Conservation (phyloP, 1,140 invertebrate genomes). For the Berghia stephanieae region DNA sequence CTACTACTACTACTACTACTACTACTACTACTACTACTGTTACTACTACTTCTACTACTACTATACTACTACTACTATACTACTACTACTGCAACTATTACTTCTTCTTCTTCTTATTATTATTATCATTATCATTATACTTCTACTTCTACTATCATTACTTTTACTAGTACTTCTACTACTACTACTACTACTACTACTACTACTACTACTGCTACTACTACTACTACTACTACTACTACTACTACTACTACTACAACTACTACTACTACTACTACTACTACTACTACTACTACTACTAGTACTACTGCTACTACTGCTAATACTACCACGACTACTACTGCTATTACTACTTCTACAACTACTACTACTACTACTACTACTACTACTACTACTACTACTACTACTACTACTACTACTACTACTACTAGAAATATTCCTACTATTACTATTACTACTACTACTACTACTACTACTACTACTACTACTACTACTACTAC, state of each 20-base stretch:
- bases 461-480: constrained; percentile 15
- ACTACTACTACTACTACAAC: too few species aligned
- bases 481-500: constrained; percentile 31
- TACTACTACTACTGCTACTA: not conserved
- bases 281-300: constrained; percentile 15
- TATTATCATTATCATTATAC: too few species aligned
- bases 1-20: not conserved
- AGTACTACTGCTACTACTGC: too few species aligned
- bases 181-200: not conserved
- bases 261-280: too few species aligned
- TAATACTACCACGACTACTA: too few species aligned
- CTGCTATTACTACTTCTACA: too few species aligned
- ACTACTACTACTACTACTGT: not conserved
- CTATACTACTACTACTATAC: too few species aligned
- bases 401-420: constrained; percentile 28
- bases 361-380: constrained; percentile 22
- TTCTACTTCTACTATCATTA: not conserved
- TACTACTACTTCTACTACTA: too few species aligned
- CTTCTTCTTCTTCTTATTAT: too few species aligned
- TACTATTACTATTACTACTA: too few species aligned
- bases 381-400: constrained; percentile 25
- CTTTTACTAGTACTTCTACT: not conserved
- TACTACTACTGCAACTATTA: too few species aligned
- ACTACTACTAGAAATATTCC: too few species aligned
- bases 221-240: constrained; percentile 1